Base-by-base conservation (phyloP, 2,113 vertebrate species). In the Istiophorus platypterus region DNA sequence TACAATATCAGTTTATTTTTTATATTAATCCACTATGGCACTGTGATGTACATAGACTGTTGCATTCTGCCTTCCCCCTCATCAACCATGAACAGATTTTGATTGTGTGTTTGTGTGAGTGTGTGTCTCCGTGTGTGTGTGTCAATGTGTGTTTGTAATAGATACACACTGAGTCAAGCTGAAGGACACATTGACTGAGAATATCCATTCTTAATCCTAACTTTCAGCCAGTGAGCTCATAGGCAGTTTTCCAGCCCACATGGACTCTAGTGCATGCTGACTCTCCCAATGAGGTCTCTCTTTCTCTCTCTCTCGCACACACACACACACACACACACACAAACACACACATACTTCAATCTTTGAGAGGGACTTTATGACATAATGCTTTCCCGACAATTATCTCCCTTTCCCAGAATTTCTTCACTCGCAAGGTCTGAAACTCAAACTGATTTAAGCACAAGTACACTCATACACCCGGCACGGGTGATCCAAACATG, bases 171-270 rank as follows among this genome's bases (percentile, higher is more conserved):
- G 51, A 74, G 76, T 73, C 67, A 76, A n/a, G 27, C 15, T 90
- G 86, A 81, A 85, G 79, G 82, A 78, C 82, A 81, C 74, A 56
- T 52, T 72, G 64, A 71, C 81, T 73, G 69, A 57, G 69, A 80
- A 80, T 73, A 66, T 62, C 49, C 52, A 22, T 65, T 51, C 61
- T 72, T 80, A 80, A 80, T 80, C 70, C 78, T 42, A 39, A 63
- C 59, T 58, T 34, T 73, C 56, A 80, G 24, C 76, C 63, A 66
- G 17, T 75, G 66, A 89, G 75, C 72, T 85, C 54, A 80, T 39
- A 22, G 68, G 31, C 76, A 64, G 65, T 49, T 85, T 82, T 78
- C 29, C 69, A 77, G 67, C 26, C 42, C 52, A 66, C 56, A 84
- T 81, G 78, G 76, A 88, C 84, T 78, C 76, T 65, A 72, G 27